phyloP scores from a whole-genome alignment of 2,888 invertebrate genomes.

The Tetrapedia diversipes region DNA sequence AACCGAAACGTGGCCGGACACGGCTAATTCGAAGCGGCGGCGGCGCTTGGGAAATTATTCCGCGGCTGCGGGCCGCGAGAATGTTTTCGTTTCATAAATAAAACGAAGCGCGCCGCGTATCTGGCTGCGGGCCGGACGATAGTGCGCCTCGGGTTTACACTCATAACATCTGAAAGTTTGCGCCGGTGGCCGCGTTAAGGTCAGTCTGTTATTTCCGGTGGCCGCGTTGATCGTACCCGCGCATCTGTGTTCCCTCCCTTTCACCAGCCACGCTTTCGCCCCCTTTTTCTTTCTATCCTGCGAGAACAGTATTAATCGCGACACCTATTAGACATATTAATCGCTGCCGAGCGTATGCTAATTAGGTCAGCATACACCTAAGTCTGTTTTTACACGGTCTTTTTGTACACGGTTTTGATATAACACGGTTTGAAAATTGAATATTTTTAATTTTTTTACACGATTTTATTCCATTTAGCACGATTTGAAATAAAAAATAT shows the following conservation, averaged over 20 bases:
- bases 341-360: too few relatives aligned
- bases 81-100: slow-evolving; percentile 64
- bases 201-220: slow-evolving; percentile 52
- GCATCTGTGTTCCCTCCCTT: neutral
- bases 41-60: slow-evolving; percentile 51
- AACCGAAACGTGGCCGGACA: slow-evolving; percentile 40
- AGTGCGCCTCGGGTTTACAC: slow-evolving; percentile 58
- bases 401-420: too few relatives aligned
- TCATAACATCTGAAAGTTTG: slow-evolving; percentile 65
- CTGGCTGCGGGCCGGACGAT: slow-evolving; percentile 46
- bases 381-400: too few relatives aligned
- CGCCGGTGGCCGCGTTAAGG: slow-evolving; percentile 56
- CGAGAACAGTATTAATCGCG: too few relatives aligned
- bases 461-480: too few relatives aligned
- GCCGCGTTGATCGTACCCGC: slow-evolving; percentile 37
- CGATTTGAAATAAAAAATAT: too few relatives aligned
- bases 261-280: neutral
- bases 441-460: too few relatives aligned
- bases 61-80: slow-evolving; percentile 22
- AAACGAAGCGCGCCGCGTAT: slow-evolving; percentile 39
- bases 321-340: too few relatives aligned
- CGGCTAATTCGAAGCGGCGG: slow-evolving; percentile 46
- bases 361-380: too few relatives aligned
- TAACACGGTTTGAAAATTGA: too few relatives aligned
- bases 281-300: neutral